A percentile compares a stretch with the other conserved stretches of the same genome.
These are phyloP conservation scores for Bombus confusus DNA, from an alignment of 1,140 invertebrate genomes.

Conservation along the genomic window DNA sequence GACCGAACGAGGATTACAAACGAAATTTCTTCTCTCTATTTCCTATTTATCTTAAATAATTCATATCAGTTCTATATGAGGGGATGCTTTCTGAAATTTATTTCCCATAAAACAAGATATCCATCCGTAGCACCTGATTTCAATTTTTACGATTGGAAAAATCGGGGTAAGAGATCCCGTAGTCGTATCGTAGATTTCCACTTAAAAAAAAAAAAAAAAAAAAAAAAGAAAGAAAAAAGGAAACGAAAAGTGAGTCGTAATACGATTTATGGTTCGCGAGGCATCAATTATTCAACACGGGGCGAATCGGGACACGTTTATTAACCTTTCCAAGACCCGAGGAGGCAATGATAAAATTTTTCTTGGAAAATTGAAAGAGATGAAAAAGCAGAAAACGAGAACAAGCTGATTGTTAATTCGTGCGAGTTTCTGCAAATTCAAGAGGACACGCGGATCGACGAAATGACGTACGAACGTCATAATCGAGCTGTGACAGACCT, in stretches of 20 bases:
- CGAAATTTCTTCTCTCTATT: no score
- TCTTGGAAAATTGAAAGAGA: conserved; percentile 3
- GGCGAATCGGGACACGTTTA: conserved; percentile 23
- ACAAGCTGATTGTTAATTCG: background rate
- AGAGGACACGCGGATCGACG: background rate
- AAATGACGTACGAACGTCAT: background rate
- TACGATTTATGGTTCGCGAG: conserved; percentile 15
- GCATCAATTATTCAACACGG: conserved; percentile 30
- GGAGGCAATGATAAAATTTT: conserved; percentile 20
- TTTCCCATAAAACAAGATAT: background rate
- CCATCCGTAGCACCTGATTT: background rate
- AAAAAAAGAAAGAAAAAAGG: background rate
- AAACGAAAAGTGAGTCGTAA: background rate
- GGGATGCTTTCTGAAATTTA: background rate
- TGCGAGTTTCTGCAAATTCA: background rate
- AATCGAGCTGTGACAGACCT: background rate
- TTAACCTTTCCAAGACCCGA: conserved; percentile 10
- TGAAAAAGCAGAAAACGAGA: background rate
- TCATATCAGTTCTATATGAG: background rate
- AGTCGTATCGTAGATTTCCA: conserved; percentile 9
- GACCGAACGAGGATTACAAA: no score
- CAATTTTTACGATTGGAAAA: background rate
- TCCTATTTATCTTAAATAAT: background rate
- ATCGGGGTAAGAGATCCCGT: background rate
- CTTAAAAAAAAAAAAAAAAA: background rate